phyloP scores from a whole-genome alignment of 2,113 vertebrate genomes.

The Puntigrus tetrazona region DNA sequence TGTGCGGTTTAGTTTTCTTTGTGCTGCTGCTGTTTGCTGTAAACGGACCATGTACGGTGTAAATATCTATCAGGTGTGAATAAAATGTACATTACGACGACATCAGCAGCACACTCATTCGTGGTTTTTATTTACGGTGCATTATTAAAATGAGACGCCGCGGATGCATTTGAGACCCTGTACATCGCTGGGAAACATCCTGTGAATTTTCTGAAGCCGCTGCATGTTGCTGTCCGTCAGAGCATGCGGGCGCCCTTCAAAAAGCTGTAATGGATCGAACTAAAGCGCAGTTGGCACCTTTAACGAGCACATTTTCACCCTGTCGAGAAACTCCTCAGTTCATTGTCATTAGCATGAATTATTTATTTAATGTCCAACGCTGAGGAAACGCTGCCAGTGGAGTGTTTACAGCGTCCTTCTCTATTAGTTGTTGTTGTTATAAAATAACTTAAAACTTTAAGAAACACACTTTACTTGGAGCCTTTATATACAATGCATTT shows the following conservation, averaged over 20 bases:
- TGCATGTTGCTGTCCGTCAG: background rate
- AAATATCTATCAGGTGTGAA: constrained; percentile 41
- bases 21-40: background rate
- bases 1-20: background rate
- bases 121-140: background rate
- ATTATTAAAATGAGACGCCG: background rate
- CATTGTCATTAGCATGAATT: background rate
- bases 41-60: background rate
- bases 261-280: background rate
- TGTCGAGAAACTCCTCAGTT: background rate
- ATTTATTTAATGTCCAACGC: too few species aligned
- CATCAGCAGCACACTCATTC: background rate
- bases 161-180: background rate
- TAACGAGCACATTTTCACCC: background rate
- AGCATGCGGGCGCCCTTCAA: background rate
- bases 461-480: background rate
- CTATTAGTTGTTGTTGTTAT: background rate
- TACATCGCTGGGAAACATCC: background rate
- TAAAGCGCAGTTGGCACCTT: background rate
- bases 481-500: background rate
- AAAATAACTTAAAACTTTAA: too few species aligned
- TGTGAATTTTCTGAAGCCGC: background rate
- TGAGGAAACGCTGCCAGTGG: background rate
- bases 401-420: background rate
- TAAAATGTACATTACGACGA: constrained; percentile 23